Evolutionary conservation across 2,113 vertebrate species (phyloP).

Genomic region (Passerina amoena): DNA sequence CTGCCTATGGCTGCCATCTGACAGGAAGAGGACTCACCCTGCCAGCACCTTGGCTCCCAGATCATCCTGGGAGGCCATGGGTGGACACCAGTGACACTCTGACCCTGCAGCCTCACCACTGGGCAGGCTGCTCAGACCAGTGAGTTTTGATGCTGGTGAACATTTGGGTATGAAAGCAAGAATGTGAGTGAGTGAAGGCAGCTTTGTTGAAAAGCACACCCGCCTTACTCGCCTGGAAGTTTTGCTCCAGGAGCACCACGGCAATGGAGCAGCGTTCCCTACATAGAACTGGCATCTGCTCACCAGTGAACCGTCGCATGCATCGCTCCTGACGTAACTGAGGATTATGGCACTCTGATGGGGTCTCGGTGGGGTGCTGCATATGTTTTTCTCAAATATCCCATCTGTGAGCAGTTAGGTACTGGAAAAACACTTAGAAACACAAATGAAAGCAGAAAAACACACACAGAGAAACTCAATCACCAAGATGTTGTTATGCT

Average conservation of each 20-base stretch:
- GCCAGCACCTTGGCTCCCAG: not conserved
- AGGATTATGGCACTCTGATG: not conserved
- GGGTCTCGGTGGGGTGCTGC: not conserved
- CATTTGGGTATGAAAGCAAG: not conserved
- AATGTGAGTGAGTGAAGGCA: not conserved
- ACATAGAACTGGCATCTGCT: not conserved
- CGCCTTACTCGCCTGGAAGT: rapidly evolving
- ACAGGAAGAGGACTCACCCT: not conserved
- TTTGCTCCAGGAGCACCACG: rapidly evolving
- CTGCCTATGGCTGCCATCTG: rapidly evolving
- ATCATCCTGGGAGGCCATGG: too few relatives aligned
- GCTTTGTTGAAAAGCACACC: not conserved
- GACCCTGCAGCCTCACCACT: not conserved
- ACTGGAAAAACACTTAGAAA: not conserved
- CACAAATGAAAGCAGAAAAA: not conserved
- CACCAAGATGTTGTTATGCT: not conserved
- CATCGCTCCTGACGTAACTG: not conserved
- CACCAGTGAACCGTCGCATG: not conserved
- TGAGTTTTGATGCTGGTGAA: not conserved
- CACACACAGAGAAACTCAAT: not conserved
- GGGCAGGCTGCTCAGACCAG: not conserved
- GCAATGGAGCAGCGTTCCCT: not conserved
- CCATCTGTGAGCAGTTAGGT: conserved; percentile 42
- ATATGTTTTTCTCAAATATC: not conserved
- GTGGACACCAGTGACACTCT: too few relatives aligned